These are phyloP conservation scores for Pyralis farinalis DNA, from an alignment of 2,888 invertebrate species.

Conservation along the genomic window DNA sequence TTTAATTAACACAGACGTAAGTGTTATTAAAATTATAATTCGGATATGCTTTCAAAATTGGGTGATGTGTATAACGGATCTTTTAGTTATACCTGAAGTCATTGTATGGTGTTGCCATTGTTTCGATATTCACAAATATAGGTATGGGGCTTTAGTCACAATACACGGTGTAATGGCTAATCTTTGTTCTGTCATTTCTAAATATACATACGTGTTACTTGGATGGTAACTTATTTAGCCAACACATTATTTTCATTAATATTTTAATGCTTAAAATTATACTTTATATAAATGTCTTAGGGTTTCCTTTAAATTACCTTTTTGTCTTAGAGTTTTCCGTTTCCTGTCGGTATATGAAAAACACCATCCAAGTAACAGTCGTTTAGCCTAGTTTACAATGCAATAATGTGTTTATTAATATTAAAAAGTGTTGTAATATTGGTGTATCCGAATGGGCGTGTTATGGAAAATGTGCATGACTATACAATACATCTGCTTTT, in stretches of 20 bases:
- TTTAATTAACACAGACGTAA: too few relatives aligned
- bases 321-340: background rate
- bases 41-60: constrained; percentile 31
- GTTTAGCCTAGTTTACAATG: constrained; percentile 28
- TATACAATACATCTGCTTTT: too few relatives aligned
- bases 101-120: constrained; percentile 70
- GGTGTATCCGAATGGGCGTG: constrained; percentile 68
- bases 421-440: constrained; percentile 49
- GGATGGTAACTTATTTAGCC: constrained; percentile 8
- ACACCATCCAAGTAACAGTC: constrained; percentile 21
- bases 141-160: constrained; percentile 73
- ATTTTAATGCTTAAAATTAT: too few relatives aligned
- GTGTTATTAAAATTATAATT: constrained; percentile 10
- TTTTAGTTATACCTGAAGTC: constrained; percentile 33
- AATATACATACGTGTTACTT: constrained; percentile 29
- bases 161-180: constrained; percentile 73
- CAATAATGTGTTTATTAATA: constrained; percentile 54
- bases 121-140: constrained; percentile 64
- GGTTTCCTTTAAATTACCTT: too few relatives aligned
- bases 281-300: too few relatives aligned
- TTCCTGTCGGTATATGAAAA: background rate
- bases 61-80: constrained; percentile 44
- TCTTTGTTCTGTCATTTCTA: constrained; percentile 69
- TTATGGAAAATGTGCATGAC: constrained; percentile 72
- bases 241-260: too few relatives aligned